phyloP scores from a whole-genome alignment of 2,797 vertebrate species.

The Acrossocheilus fasciatus region DNA sequence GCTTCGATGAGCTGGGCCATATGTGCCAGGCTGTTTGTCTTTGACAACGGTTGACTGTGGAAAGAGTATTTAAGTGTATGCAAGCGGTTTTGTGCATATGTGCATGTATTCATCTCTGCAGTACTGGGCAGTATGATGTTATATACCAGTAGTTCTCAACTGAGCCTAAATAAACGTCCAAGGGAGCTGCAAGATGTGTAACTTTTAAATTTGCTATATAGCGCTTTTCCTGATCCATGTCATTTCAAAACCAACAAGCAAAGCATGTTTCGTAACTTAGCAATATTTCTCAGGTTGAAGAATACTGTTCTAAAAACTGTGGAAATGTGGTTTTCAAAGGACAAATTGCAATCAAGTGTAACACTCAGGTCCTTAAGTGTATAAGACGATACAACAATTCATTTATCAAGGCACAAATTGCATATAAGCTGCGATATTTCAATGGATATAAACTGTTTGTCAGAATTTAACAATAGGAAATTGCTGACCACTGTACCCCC shows the following conservation, averaged over 20 bases:
- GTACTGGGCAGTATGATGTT: neutral
- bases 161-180: neutral
- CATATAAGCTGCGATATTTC: neutral
- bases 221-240: neutral
- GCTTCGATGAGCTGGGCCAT: constrained; percentile 71
- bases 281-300: neutral
- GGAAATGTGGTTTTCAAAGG: neutral
- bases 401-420: neutral
- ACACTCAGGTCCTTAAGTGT: neutral
- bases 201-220: neutral
- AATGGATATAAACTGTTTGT: neutral
- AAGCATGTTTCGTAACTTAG: neutral
- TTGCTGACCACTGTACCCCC: neutral
- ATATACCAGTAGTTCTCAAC: constrained; percentile 13
- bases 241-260: neutral
- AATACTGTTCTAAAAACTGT: neutral
- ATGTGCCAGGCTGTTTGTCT: constrained; percentile 68
- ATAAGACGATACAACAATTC: neutral
- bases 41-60: constrained; percentile 58
- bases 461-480: neutral
- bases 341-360: neutral
- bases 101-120: constrained; percentile 5
- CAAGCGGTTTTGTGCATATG: constrained; percentile 16
- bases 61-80: constrained; percentile 58
- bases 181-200: constrained; percentile 1